These are phyloP conservation scores for Euwallacea similis DNA, from an alignment of 1,140 invertebrate species.

Conservation along the genomic window DNA sequence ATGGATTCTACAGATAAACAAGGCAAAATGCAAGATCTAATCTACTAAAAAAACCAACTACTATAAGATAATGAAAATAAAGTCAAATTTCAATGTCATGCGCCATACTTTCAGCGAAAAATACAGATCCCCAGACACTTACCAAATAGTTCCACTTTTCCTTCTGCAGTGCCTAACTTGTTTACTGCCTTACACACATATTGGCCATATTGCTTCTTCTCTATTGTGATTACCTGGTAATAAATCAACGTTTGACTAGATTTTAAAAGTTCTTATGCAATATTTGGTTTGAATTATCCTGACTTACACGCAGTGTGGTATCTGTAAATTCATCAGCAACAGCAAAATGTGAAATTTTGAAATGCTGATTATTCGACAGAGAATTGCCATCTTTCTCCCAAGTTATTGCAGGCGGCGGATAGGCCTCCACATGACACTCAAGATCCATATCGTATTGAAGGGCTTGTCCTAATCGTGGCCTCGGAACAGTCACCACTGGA, in stretches of 20 bases:
- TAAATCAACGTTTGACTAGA: neutral
- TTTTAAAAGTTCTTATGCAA: neutral
- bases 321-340: conserved; percentile 89
- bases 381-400: conserved; percentile 84
- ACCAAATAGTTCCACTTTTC: conserved; percentile 81
- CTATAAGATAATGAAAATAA: neutral
- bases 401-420: conserved; percentile 83
- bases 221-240: conserved; percentile 80
- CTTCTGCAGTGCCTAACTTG: conserved; percentile 79
- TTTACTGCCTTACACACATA: conserved; percentile 87
- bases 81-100: neutral
- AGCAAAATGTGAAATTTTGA: conserved; percentile 83
- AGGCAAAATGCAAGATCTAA: conserved; percentile 38
- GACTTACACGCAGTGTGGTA: conserved; percentile 65
- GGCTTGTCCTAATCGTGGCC: conserved; percentile 81
- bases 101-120: neutral
- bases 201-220: conserved; percentile 85
- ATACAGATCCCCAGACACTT: conserved; percentile 50
- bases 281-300: neutral
- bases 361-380: conserved; percentile 85
- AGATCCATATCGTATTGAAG: conserved; percentile 91
- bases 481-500: conserved; percentile 80
- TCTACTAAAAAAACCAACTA: conserved; percentile 12
- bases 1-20: conserved; percentile 72
- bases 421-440: conserved; percentile 90